Evolutionary conservation across 2,888 invertebrate species (phyloP).

Genomic region (Disparrhopalites patrizii): DNA sequence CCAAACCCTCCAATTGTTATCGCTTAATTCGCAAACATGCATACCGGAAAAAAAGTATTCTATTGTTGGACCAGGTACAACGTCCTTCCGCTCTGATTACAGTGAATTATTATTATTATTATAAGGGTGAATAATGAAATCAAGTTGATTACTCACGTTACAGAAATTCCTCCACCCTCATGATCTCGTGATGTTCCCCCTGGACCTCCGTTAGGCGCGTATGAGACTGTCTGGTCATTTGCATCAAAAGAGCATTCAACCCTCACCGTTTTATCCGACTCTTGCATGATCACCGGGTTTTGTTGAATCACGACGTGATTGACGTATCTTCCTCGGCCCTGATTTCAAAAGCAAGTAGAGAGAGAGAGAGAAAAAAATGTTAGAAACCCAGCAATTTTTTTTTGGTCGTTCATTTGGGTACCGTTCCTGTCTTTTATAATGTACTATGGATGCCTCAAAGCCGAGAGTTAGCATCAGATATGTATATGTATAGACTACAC

Average conservation of each 20-base stretch:
- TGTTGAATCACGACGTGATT: conserved; percentile 55
- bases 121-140: not conserved
- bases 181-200: conserved; percentile 49
- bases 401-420: too few species aligned
- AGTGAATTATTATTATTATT: conserved; percentile 9
- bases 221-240: conserved; percentile 53
- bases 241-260: conserved; percentile 55
- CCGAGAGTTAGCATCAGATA: too few species aligned
- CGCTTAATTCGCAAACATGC: not conserved
- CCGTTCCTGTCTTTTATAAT: too few species aligned
- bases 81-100: conserved; percentile 34
- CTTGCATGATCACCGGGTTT: conserved; percentile 55
- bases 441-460: too few species aligned
- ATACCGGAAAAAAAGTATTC: conserved; percentile 3
- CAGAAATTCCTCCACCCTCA: conserved; percentile 51
- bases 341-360: conserved; percentile 9
- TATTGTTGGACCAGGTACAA: conserved; percentile 31
- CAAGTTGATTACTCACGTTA: conserved; percentile 51
- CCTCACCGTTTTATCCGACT: conserved; percentile 53
- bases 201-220: conserved; percentile 50
- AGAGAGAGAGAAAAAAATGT: too few species aligned
- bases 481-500: too few species aligned
- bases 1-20: not conserved
- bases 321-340: conserved; percentile 53
- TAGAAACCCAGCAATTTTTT: too few species aligned